Base-by-base conservation (phyloP, 2,113 vertebrate genomes). In the Coturnix japonica region DNA sequence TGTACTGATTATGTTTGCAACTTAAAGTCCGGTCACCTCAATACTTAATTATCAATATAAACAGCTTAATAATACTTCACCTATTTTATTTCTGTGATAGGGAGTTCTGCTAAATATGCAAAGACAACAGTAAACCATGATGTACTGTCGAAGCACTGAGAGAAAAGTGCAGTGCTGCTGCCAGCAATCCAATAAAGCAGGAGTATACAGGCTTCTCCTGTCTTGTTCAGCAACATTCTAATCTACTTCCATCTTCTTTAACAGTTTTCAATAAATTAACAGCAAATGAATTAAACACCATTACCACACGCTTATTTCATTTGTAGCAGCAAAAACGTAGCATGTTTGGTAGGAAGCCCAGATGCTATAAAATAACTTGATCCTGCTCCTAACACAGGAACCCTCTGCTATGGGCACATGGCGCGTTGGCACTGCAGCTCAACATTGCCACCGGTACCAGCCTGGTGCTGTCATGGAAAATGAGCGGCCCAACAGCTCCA, bases 1-100 rank as follows among this genome's bases (percentile, higher is more conserved):
- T 82, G 56, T 49, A 28, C 23, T 69, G 81, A 76, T 84, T 93
- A 77, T 20, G 76, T 65, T 39, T 79, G 69, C 61, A 66, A 56
- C 57, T 91, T 64, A 33, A 41, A 91, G 92, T 67, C 47, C 84
- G 86, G 74, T 73, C 82, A 92, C 17, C 18, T 67, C 91, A 56
- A 51, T 41, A 35, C n/a, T 77, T 91, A 54, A 89, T 71, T 92
- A 72, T 35, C 76, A 80, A 51, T 13, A 71, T 14, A 35, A 1
- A 39, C 41, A 35, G 65, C 67, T 87, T 37, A 49, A 23, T 23
- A 91, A 74, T 26, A 76, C 70, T 43, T 88, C 46, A 70, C 18
- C 46, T 76, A 28, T 57, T 92, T 81, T 10, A 51, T 21, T 80
- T 51, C 63, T 59, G 1, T 43, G 72, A 53, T 33, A 57, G 33